Conservation (phyloP, 2,113 vertebrate species). For the Marmota monax region DNA sequence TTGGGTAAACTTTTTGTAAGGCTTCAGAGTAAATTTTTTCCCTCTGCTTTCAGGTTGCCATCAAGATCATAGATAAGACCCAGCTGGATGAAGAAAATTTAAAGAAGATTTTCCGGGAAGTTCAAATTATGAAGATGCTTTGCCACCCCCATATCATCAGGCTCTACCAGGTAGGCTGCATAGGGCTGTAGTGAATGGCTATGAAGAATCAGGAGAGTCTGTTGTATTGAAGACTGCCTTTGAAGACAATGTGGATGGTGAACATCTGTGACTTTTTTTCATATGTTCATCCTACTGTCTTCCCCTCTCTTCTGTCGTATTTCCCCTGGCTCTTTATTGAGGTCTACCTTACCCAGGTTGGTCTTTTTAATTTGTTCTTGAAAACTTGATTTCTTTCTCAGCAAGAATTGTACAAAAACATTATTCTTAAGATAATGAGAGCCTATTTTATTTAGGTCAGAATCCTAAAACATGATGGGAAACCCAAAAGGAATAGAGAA, state of each 20-base stretch:
- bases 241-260: background rate
- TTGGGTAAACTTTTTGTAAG: conserved; percentile 64
- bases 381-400: conserved; percentile 24
- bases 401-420: background rate
- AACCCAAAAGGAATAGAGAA: background rate
- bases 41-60: conserved; percentile 92
- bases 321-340: background rate
- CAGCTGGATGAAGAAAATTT: conserved; percentile 99
- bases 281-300: background rate
- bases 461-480: conserved; percentile 14
- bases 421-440: conserved; percentile 40
- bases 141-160: conserved; percentile 99
- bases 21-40: background rate
- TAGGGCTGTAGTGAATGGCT: rapidly evolving
- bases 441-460: conserved; percentile 33
- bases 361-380: background rate
- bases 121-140: conserved; percentile 99
- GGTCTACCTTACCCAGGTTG: background rate
- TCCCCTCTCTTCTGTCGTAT: background rate
- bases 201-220: no score
- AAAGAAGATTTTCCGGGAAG: conserved; percentile 99
- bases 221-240: background rate
- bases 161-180: conserved; percentile 94
- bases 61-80: conserved; percentile 99
- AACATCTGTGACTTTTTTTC: background rate